phyloP scores from a whole-genome alignment of 2,888 invertebrate species.

The Acanthosoma haemorrhoidale region DNA sequence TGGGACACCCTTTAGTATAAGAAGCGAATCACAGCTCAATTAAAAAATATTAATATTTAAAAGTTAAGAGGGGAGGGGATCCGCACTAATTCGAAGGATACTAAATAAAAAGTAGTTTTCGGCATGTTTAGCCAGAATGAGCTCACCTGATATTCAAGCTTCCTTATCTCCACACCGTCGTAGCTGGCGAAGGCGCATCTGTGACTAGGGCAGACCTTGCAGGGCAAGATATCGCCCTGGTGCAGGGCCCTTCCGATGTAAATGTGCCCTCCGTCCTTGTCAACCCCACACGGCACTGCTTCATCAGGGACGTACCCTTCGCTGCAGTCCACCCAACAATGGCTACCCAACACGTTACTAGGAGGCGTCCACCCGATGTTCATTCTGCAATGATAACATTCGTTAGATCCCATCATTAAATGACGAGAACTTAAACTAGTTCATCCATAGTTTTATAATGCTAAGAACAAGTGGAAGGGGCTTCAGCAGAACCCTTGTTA shows the following conservation, averaged over 20 bases:
- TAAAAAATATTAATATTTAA: too few relatives aligned
- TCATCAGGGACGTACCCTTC: slow-evolving; percentile 51
- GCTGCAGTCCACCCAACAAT: slow-evolving; percentile 36
- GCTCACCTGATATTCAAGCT: slow-evolving; percentile 43
- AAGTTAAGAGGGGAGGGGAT: too few relatives aligned
- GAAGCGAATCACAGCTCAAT: too few relatives aligned
- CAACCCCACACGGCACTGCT: slow-evolving; percentile 60
- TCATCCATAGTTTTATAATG: too few relatives aligned
- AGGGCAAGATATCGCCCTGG: slow-evolving; percentile 44
- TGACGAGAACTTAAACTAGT: too few relatives aligned
- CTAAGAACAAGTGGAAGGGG: too few relatives aligned
- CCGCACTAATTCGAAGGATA: too few relatives aligned
- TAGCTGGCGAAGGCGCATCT: slow-evolving; percentile 42
- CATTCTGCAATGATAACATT: slow-evolving; percentile 25
- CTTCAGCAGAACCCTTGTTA: too few relatives aligned
- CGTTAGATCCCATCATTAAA: too few relatives aligned
- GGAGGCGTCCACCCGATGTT: slow-evolving; percentile 37
- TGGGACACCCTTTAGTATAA: too few relatives aligned
- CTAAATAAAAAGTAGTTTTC: too few relatives aligned
- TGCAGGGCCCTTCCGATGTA: slow-evolving; percentile 60
- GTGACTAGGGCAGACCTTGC: slow-evolving; percentile 43
- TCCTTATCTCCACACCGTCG: slow-evolving; percentile 42
- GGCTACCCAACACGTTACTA: slow-evolving; percentile 35
- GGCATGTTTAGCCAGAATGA: too few relatives aligned
- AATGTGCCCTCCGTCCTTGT: slow-evolving; percentile 64